Evolutionary conservation across 2,113 vertebrate species (phyloP).

Genomic region (Apteryx mantelli): DNA sequence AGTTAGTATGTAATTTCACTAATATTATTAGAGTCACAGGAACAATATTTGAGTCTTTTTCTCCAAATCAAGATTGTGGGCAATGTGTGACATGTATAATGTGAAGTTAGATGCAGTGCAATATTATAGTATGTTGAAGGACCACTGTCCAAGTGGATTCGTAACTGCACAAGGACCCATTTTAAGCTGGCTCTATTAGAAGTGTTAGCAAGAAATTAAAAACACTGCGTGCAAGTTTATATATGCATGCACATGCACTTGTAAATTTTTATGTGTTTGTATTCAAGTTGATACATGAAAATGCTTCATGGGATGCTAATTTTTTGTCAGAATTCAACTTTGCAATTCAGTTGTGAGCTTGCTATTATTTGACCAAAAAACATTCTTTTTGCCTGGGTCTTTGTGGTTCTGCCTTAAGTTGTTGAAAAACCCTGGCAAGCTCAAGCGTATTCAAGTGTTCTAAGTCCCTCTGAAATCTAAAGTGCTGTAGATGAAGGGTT

Average conservation of each 20-base stretch:
- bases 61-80: conserved; percentile 41
- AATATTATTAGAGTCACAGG: conserved; percentile 25
- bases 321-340: conserved; percentile 3
- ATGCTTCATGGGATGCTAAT: background rate
- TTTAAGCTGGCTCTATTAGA: background rate
- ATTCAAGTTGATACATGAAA: background rate
- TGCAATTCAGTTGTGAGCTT: background rate
- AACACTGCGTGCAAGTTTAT: background rate
- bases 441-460: background rate
- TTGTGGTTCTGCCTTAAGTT: conserved; percentile 3
- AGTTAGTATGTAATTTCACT: conserved; percentile 56
- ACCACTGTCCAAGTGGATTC: conserved; percentile 17
- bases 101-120: background rate
- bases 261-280: background rate
- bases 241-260: background rate
- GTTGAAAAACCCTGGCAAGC: background rate
- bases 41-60: conserved; percentile 57
- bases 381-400: background rate
- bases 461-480: background rate
- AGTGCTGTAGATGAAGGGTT: background rate
- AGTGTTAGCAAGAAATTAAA: background rate
- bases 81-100: background rate
- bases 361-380: background rate
- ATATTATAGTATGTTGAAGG: background rate
- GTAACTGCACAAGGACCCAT: background rate